These are phyloP conservation scores for Hydrotaea diabolus DNA, from an alignment of 2,888 invertebrate genomes.

Conservation along the genomic window DNA sequence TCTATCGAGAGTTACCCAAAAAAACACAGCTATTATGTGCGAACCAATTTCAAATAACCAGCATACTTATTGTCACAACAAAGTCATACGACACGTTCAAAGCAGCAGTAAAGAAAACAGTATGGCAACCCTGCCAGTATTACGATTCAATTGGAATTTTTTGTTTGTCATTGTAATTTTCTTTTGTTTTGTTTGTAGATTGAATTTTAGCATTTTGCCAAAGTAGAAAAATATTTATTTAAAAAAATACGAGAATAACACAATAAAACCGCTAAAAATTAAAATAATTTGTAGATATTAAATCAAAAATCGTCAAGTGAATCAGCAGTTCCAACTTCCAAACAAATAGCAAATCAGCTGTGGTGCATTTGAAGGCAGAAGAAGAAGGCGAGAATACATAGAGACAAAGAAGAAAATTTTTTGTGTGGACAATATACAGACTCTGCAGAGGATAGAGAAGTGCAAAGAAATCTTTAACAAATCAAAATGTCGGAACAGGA, in stretches of 20 bases:
- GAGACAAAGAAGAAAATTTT: constrained; percentile 53
- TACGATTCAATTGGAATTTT: too few relatives aligned
- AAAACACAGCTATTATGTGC: too few relatives aligned
- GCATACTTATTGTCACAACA: too few relatives aligned
- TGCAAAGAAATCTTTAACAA: constrained; percentile 8
- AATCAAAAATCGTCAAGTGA: too few relatives aligned
- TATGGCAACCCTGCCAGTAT: too few relatives aligned
- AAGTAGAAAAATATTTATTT: background rate
- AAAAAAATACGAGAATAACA: too few relatives aligned
- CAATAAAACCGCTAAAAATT: too few relatives aligned
- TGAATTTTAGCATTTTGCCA: constrained; percentile 16
- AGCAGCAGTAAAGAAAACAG: too few relatives aligned
- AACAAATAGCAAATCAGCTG: constrained; percentile 59
- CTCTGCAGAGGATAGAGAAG: background rate
- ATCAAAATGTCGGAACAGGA: constrained; percentile 69
- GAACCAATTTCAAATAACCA: too few relatives aligned
- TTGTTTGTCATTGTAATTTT: constrained; percentile 63
- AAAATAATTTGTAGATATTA: too few relatives aligned
- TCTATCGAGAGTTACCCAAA: too few relatives aligned
- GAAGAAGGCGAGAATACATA: constrained; percentile 26
- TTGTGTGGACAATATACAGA: background rate
- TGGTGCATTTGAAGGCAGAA: constrained; percentile 5
- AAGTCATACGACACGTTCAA: too few relatives aligned
- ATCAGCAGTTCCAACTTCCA: constrained; percentile 10
- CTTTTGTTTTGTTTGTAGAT: constrained; percentile 55